Evolutionary conservation across 2,113 vertebrate genomes (phyloP).

Genomic region (Asarcornis scutulata): DNA sequence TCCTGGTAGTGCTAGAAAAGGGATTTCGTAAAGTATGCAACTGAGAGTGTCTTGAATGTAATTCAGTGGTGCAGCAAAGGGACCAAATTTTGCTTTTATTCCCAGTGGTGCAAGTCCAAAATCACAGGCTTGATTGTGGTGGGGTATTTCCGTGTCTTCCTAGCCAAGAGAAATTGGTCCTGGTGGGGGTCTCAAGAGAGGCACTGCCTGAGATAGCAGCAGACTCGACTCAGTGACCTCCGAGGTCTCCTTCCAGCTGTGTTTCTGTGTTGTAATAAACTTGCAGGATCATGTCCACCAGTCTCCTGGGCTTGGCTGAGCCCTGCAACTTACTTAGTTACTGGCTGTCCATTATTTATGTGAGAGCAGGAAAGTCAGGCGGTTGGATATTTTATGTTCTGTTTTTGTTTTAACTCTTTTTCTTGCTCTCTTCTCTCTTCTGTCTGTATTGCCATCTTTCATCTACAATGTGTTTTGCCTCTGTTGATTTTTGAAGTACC

Average conservation of each 20-base stretch:
- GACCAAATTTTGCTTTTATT: neutral
- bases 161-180: constrained; percentile 36
- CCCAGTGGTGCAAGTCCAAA: neutral
- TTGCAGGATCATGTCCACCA: constrained; percentile 51
- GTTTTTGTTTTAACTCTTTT: constrained; percentile 26
- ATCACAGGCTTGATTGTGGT: neutral
- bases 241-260: neutral
- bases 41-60: neutral
- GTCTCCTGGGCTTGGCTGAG: neutral
- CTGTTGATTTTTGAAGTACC: constrained; percentile 6
- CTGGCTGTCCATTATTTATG: constrained; percentile 49
- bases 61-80: neutral
- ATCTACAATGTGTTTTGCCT: constrained; percentile 19
- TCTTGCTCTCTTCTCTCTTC: neutral
- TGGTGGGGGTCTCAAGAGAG: neutral
- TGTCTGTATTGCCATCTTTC: neutral
- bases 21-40: neutral
- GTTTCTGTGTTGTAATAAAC: constrained; percentile 38
- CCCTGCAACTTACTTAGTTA: constrained; percentile 55
- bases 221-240: neutral
- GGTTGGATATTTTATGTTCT: neutral
- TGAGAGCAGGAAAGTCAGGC: neutral
- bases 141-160: neutral
- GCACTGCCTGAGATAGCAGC: neutral
- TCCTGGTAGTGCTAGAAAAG: neutral